Evolutionary conservation across 2,888 invertebrate genomes (phyloP).

Genomic region (Desoria tigrina): DNA sequence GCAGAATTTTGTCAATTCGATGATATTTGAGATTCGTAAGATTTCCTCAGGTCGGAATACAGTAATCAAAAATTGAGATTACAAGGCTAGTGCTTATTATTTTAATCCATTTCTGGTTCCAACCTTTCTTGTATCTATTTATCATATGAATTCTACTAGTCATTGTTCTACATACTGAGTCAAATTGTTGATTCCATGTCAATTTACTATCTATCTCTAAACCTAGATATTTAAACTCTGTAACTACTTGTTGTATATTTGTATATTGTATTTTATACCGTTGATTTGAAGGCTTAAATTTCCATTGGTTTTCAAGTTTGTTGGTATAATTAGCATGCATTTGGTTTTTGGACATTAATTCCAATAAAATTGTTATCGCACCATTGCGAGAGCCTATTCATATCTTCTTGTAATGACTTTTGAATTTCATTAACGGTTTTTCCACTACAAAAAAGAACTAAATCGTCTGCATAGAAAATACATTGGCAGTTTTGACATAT

Average conservation of each 20-base stretch:
- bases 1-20: not conserved
- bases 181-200: not conserved
- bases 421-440: not conserved
- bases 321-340: not conserved
- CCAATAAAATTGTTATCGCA: not conserved
- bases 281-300: not conserved
- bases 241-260: no score
- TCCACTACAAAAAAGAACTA: slow-evolving; percentile 10
- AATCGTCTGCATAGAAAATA: slow-evolving; percentile 8
- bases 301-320: not conserved
- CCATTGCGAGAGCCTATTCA: not conserved
- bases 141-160: slow-evolving; percentile 3
- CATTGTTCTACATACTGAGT: not conserved
- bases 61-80: not conserved
- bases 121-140: not conserved
- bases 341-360: not conserved
- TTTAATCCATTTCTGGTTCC: not conserved
- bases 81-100: not conserved
- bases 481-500: not conserved
- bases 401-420: not conserved
- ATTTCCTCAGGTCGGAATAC: slow-evolving; percentile 1
- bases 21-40: not conserved
- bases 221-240: not conserved
- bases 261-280: not conserved
- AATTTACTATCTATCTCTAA: not conserved